Base-by-base conservation (phyloP, 2,797 vertebrate genomes). In the Artibeus jamaicensis region DNA sequence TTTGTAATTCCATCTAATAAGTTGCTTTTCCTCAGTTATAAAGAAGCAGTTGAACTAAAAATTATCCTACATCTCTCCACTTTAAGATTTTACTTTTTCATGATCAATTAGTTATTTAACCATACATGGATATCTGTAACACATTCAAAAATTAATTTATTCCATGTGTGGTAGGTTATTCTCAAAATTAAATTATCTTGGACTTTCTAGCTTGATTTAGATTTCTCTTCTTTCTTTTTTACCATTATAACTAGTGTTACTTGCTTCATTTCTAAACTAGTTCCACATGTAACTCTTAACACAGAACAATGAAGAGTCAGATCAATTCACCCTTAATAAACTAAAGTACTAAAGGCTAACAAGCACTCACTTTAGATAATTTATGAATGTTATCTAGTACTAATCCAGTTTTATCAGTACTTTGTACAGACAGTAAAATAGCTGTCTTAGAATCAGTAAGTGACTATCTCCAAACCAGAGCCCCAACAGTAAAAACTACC, bases 11-110 rank as follows among this genome's bases (percentile, higher is more conserved):
- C 73, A 12, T 53, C 9, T 21, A 95, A 86, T 62, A 90, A 74
- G 83, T 57, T 97, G 39, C 57, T 70, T 93, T 96, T 37, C 10
- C 67, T 93, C 39, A 85, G 77, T 24, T 93, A 42, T 68, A 91
- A 91, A 89, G 32, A 4, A 93, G 77, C 44, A 88, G 8, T 34
- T 78, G 15, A 96, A 83, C 26, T 93, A 95, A 95, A 96, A 94
- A 55, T 90, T 46, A 57, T 24, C 18, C 65, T 68, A 65, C 10
- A 26, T 32, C 79, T 84, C 57, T 67, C 42, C 39, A 93, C 19
- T 57, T 89, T 86, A 84, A 67, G 53, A 78, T 26, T 95, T 37
- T 86, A 95, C 34, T 77, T 55, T 67, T 77, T 71, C 29, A 83
- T 42, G 82, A 89, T 59, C 32, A 94, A n/a, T 39, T 65, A 65